Evolutionary conservation across 2,113 vertebrate species (phyloP).

Genomic region (Edolisoma coerulescens): DNA sequence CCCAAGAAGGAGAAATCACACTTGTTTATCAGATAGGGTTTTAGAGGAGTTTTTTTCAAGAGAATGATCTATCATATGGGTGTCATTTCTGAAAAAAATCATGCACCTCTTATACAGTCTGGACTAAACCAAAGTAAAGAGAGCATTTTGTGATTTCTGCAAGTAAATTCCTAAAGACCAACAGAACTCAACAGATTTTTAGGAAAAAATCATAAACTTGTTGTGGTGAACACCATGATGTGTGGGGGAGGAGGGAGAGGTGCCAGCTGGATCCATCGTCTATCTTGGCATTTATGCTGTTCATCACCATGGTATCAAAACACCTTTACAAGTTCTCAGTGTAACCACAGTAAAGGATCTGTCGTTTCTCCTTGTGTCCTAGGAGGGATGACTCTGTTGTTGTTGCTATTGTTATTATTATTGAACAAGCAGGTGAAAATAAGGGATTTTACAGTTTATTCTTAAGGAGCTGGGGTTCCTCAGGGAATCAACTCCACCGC

Average conservation of each 20-base stretch:
- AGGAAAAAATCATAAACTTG: conserved; percentile 45
- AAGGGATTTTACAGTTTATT: not conserved
- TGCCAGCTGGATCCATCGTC: conserved; percentile 42
- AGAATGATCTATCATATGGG: not conserved
- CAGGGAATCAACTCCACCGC: not conserved
- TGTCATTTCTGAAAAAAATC: not conserved
- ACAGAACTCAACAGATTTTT: conserved; percentile 25
- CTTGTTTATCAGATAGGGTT: not conserved
- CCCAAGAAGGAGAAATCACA: not conserved
- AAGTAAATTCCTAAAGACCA: not conserved
- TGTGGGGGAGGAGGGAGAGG: conserved; percentile 32
- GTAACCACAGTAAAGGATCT: not conserved
- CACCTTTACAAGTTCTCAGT: conserved; percentile 33
- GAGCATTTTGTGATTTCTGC: not conserved
- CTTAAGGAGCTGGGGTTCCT: not conserved
- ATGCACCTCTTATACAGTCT: not conserved
- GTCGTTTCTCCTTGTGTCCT: not conserved
- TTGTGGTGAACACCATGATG: conserved; percentile 46
- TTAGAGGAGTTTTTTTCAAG: not conserved
- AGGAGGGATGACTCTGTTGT: not conserved
- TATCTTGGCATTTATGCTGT: conserved; percentile 10
- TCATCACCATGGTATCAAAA: conserved; percentile 54
- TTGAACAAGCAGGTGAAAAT: not conserved
- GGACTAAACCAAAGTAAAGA: not conserved
- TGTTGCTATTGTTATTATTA: not conserved